phyloP scores from a whole-genome alignment of 2,888 invertebrate genomes.

The Drosophila incognita region DNA sequence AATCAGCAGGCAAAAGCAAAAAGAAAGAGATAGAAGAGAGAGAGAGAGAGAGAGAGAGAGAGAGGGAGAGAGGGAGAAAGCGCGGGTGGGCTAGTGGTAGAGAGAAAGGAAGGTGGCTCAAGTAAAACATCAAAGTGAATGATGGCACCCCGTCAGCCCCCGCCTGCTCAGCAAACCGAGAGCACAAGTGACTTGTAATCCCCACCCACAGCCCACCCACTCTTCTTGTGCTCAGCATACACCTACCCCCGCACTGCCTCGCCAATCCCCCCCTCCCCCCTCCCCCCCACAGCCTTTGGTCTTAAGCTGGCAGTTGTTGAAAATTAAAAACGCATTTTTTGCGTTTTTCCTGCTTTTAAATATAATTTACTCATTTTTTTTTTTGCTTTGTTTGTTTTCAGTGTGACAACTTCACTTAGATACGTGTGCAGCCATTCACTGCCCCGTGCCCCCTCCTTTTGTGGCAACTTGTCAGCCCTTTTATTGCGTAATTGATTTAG shows the following conservation, averaged over 20 bases:
- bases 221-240: background rate
- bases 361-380: constrained; percentile 10
- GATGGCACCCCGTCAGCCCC: constrained; percentile 34
- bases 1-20: constrained; percentile 53
- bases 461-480: constrained; percentile 67
- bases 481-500: constrained; percentile 78
- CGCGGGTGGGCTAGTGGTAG: too few relatives aligned
- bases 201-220: constrained; percentile 2
- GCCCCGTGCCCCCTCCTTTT: constrained; percentile 1
- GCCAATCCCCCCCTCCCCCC: background rate
- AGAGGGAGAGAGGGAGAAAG: too few relatives aligned
- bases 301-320: constrained; percentile 38
- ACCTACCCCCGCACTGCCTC: background rate
- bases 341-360: constrained; percentile 5
- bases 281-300: constrained; percentile 6
- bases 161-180: constrained; percentile 16
- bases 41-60: too few relatives aligned
- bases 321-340: constrained; percentile 62
- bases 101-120: constrained; percentile 26
- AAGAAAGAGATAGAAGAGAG: background rate
- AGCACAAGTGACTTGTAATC: constrained; percentile 42
- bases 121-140: constrained; percentile 75
- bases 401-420: constrained; percentile 42
- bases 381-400: background rate
- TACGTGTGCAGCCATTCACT: constrained; percentile 25